Evolutionary conservation across 2,888 invertebrate species (phyloP), one percentile per base, ranked within the genome.

Genomic region (Xiphydria camelus): DNA sequence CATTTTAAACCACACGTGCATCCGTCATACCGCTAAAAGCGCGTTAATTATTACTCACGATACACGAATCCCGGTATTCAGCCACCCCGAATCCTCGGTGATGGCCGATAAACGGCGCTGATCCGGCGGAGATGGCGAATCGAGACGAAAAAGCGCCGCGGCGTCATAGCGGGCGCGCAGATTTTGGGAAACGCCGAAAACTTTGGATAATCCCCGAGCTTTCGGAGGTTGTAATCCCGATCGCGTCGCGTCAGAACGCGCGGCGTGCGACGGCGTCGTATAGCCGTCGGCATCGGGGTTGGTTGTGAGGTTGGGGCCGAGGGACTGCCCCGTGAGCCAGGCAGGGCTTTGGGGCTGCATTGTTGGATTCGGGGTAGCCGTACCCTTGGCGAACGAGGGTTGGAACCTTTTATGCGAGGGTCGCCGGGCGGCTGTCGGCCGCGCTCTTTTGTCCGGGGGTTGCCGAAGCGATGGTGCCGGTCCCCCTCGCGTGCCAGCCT

Each of bases 331-430:
- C 41, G 45, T 49, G 51, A 41, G 36, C 41, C 47, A 45, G 23
- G 35, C 22, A 34, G 29, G 12, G 29, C 29, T 29, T 29, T 29
- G 41, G 47, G 55, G 32, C 49, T 48, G 51, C 50, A 62, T 62
- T 56, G 62, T 61, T 62, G 51, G 39, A 40, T 51, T 53, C 47
- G 36, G 57, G 57, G 47, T 55, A 52, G 49, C 17, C 41, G 48
- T 38, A 45, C 53, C 53, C 53, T 53, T 45, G 41, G 12, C 44
- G 36, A 55, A 54, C 49, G 63, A 61, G 64, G 61, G 64, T 59
- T 58, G 54, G 55, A 62, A 47, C 53, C 66, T 64, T 66, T 66
- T 59, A 61, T 62, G 56, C 44, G 57, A 62, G 68, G 68, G 68
- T 62, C 63, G 62, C 52, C 60, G 53, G 61, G 59, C 62, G 64